Percentiles rank a stretch among this genome's conserved stretches.
phyloP scores from a whole-genome alignment of 2,797 vertebrate species.

The Tympanoctomys barrerae region DNA sequence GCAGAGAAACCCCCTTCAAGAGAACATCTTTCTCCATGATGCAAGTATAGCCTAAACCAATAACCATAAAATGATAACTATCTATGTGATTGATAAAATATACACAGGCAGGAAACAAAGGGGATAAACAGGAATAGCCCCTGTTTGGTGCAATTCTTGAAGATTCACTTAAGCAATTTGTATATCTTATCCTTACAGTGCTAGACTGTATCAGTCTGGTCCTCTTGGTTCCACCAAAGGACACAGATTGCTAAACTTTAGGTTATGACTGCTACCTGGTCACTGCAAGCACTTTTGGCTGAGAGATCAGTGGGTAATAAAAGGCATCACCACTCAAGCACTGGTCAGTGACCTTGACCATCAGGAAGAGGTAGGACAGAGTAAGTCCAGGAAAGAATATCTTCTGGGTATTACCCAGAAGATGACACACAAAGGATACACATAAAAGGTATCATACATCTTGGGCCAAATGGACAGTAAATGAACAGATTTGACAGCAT shows the following conservation, averaged over 20 bases:
- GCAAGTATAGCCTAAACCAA: not conserved
- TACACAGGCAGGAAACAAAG: conserved; percentile 6
- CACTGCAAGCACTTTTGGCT: conserved; percentile 1
- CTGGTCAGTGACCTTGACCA: not conserved
- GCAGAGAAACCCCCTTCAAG: not conserved
- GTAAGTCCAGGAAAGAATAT: not conserved
- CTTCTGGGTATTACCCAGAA: not conserved
- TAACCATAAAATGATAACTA: not conserved
- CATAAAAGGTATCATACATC: not conserved
- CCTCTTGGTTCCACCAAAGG: not conserved
- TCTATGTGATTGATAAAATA: conserved; percentile 37
- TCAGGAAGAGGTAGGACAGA: not conserved
- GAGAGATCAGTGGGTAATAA: conserved; percentile 34
- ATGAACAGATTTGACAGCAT: not conserved
- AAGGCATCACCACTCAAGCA: not conserved
- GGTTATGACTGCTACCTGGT: not conserved
- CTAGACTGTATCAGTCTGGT: not conserved
- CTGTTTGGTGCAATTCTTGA: not conserved
- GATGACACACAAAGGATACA: not conserved
- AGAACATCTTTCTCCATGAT: not conserved
- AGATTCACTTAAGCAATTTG: not conserved
- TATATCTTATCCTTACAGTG: not conserved
- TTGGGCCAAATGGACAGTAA: conserved; percentile 20
- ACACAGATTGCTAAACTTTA: conserved; percentile 16
- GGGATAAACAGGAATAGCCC: not conserved